Conservation (phyloP, 2,888 invertebrate genomes). For the Julus scandinavius region DNA sequence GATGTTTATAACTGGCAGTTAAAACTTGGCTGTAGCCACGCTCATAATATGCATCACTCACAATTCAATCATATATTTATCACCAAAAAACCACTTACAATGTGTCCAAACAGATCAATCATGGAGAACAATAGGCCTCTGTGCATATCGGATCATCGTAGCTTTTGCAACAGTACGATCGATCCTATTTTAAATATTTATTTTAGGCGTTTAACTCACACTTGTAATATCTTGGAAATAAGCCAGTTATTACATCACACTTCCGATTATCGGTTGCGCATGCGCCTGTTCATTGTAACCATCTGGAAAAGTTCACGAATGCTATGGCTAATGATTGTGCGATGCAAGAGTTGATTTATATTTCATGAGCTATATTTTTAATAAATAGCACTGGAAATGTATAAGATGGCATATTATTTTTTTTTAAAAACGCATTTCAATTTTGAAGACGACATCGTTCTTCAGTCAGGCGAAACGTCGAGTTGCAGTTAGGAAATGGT, state of each 20-base stretch:
- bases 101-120: constrained; percentile 40
- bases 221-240: constrained; percentile 7
- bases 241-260: constrained; percentile 28
- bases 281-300: not conserved
- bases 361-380: constrained; percentile 7
- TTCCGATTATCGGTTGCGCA: not conserved
- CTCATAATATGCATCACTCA: constrained; percentile 30
- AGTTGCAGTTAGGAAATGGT: not conserved
- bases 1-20: constrained; percentile 29
- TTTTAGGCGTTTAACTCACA: not conserved
- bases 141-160: not conserved
- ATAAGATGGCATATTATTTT: not conserved
- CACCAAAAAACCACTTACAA: not conserved
- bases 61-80: constrained; percentile 33
- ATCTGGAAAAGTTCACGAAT: constrained; percentile 1
- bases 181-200: constrained; percentile 37
- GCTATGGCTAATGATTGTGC: not conserved
- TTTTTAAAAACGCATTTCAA: not conserved
- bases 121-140: not conserved
- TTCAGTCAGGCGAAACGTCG: not conserved
- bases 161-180: not conserved
- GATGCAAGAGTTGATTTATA: constrained; percentile 24
- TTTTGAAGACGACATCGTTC: not conserved
- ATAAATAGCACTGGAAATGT: not conserved
- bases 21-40: not conserved